These are phyloP conservation scores for Hypselothyrea guttata DNA, from an alignment of 2,888 invertebrate genomes.

Conservation along the genomic window DNA sequence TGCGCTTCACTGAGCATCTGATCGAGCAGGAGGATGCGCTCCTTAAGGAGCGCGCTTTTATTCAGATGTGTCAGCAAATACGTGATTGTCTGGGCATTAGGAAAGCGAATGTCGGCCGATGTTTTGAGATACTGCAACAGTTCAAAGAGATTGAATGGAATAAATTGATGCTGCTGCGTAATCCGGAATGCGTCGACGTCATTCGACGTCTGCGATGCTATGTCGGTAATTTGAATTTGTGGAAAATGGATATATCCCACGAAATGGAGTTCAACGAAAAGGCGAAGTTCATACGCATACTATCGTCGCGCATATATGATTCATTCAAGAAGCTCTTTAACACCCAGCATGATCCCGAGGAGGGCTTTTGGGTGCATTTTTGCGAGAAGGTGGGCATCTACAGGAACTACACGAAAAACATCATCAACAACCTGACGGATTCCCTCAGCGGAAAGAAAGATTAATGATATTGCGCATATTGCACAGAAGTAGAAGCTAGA, in stretches of 20 bases:
- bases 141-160: slow-evolving; percentile 83
- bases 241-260: slow-evolving; percentile 87
- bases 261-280: slow-evolving; percentile 86
- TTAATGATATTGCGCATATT: slow-evolving; percentile 38
- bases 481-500: slow-evolving; percentile 21
- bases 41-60: slow-evolving; percentile 78
- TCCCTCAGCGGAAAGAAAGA: slow-evolving; percentile 70
- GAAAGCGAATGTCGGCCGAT: slow-evolving; percentile 87
- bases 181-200: slow-evolving; percentile 90
- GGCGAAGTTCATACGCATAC: slow-evolving; percentile 87
- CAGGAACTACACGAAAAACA: slow-evolving; percentile 86
- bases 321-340: slow-evolving; percentile 85
- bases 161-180: slow-evolving; percentile 90
- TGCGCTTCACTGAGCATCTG: slow-evolving; percentile 78
- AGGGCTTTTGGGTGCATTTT: slow-evolving; percentile 89
- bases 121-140: slow-evolving; percentile 87
- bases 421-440: slow-evolving; percentile 81
- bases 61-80: slow-evolving; percentile 77
- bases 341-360: slow-evolving; percentile 83
- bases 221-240: slow-evolving; percentile 89
- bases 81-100: slow-evolving; percentile 81
- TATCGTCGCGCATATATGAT: slow-evolving; percentile 85
- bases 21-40: slow-evolving; percentile 79
- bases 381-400: slow-evolving; percentile 87
- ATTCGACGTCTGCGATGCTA: slow-evolving; percentile 89